Evolutionary conservation across 37 sponge, comb jelly and placozoan genomes (phyloP), one percentile per base, ranked within the genome.

Genomic region (Ianthella basta): DNA sequence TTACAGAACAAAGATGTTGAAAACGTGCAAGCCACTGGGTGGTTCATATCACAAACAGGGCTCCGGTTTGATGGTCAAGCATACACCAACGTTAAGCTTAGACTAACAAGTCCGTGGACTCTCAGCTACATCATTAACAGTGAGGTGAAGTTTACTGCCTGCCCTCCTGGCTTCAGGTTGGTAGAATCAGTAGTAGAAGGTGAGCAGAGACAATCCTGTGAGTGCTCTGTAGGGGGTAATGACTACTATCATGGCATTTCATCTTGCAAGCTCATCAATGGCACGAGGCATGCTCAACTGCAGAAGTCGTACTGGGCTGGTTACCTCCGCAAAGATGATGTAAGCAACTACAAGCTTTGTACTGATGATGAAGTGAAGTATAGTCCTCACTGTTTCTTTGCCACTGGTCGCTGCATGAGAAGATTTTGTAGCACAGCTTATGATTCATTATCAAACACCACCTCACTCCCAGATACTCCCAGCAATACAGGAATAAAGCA

Each of bases 301-400:
- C 70, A 69, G 34, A 69, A n/a, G 34, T 34, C 70, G 27, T 69
- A 69, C 6, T 69, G 70, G 70, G 70, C 70, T 6, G 70, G 70
- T 1, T 69, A 69, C 34, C 50, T 44, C 8, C 50, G 50, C 3
- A 44, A 10, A 44, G 50, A 44, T 44, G 8, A 44, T 3, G 50
- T 8, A 44, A 44, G 50, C 6, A 44, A 44, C 8, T n/a, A 44
- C 50, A 44, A 44, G 29, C 27, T 69, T 4, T 69, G 70, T 6
- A 69, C 6, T 30, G 70, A 69, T 5, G 34, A 69, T 18, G 34
- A 69, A 32, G 34, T 69, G 35, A 69, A 35, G 27, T 15, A 69
- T 35, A 30, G 27, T 34, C 29, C 27, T 33, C n/a, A 61, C 27
- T 69, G 70, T 6, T 34, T 3, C 29, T 18, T 69, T 30, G 29